Percentiles rank a stretch among this genome's conserved stretches.
Evolutionary conservation across 1,140 invertebrate species (phyloP).

Genomic region (Drosophila guanche): DNA sequence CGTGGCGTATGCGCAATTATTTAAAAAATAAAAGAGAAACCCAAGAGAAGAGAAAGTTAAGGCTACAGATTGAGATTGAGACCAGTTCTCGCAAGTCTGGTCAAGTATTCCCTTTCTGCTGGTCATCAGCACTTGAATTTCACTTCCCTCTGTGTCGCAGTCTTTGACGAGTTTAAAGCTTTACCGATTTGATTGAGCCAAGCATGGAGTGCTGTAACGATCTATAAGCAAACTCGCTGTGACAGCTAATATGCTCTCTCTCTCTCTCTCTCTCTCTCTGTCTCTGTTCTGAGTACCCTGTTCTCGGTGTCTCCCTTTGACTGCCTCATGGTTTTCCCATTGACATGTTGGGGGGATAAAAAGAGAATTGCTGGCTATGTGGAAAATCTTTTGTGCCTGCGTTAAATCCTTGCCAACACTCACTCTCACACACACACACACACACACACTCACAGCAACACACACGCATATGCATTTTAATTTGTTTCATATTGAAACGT

Average conservation of each 20-base stretch:
- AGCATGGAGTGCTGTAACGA: too few relatives aligned
- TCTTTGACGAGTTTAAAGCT: too few relatives aligned
- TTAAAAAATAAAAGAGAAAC: conserved; percentile 42
- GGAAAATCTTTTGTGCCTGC: conserved; percentile 61
- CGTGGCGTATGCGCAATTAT: conserved; percentile 79
- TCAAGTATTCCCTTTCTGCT: conserved; percentile 15
- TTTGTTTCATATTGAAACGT: conserved; percentile 77
- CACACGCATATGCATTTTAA: conserved; percentile 59
- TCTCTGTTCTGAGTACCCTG: background rate
- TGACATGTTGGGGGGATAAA: conserved; percentile 37
- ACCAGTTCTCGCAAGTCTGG: conserved; percentile 4
- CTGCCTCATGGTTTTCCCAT: conserved; percentile 22
- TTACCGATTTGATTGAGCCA: too few relatives aligned
- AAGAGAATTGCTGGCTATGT: conserved; percentile 61
- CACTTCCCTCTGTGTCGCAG: background rate
- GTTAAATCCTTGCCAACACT: conserved; percentile 49
- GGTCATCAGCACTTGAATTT: conserved; percentile 6
- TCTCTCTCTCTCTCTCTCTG: too few relatives aligned
- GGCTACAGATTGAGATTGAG: conserved; percentile 27
- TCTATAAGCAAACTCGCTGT: conserved; percentile 8
- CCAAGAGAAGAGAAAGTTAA: conserved; percentile 10
- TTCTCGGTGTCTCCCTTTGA: background rate
- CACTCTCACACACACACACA: conserved; percentile 1
- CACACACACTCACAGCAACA: background rate
- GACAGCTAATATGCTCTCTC: conserved; percentile 49